phyloP scores from a whole-genome alignment of 2,113 vertebrate genomes.

The Xiphorhynchus elegans region DNA sequence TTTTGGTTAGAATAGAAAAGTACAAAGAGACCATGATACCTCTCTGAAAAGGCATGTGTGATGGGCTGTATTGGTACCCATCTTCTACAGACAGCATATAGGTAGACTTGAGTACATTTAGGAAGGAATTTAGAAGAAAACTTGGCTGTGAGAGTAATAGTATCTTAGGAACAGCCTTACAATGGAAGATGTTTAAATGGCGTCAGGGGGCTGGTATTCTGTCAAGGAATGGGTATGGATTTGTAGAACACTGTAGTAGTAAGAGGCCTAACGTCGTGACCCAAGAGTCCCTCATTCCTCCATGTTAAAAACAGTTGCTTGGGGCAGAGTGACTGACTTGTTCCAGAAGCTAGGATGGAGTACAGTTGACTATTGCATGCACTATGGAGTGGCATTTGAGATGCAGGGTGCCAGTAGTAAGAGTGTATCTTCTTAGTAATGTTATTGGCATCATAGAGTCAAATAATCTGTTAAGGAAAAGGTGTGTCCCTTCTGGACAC shows the following conservation, averaged over 20 bases:
- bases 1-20: background rate
- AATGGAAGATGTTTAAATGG: background rate
- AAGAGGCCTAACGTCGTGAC: background rate
- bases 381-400: background rate
- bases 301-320: background rate
- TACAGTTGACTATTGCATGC: background rate
- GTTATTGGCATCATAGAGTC: background rate
- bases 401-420: background rate
- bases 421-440: background rate
- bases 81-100: background rate
- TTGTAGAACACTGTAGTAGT: background rate
- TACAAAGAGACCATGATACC: background rate
- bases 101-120: background rate
- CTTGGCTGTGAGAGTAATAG: background rate
- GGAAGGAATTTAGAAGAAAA: background rate
- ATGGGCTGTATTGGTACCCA: background rate
- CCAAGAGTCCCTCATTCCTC: background rate
- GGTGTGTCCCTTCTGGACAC: background rate
- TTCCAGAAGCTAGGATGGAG: background rate
- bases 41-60: background rate
- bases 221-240: background rate
- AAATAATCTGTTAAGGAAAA: background rate
- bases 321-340: background rate
- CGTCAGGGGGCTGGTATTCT: background rate
- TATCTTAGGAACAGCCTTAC: background rate